phyloP scores from a whole-genome alignment of 2,888 invertebrate species.

The Drosophila infuscata region DNA sequence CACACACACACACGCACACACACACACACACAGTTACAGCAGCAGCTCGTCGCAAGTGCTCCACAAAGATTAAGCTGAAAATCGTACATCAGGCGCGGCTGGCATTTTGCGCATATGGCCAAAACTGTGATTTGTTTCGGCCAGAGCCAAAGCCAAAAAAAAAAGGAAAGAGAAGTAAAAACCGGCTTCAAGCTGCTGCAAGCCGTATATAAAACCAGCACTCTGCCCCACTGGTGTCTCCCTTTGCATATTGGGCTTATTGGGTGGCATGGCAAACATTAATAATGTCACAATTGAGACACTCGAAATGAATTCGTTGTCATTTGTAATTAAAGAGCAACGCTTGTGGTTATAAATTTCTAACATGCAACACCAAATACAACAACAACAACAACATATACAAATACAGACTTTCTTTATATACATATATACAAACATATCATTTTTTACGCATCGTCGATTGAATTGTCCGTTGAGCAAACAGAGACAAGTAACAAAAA shows the following conservation, averaged over 20 bases:
- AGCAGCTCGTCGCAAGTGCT: constrained; percentile 62
- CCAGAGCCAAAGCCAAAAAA: constrained; percentile 29
- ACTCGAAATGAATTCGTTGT: constrained; percentile 83
- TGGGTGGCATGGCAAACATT: constrained; percentile 83
- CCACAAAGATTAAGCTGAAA: constrained; percentile 76
- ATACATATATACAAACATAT: constrained; percentile 13
- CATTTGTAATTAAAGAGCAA: constrained; percentile 82
- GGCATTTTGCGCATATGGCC: constrained; percentile 67
- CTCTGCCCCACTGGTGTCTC: neutral
- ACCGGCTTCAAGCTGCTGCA: constrained; percentile 56
- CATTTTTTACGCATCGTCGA: constrained; percentile 54
- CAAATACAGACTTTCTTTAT: constrained; percentile 58
- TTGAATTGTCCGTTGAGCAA: constrained; percentile 72
- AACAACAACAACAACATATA: constrained; percentile 17
- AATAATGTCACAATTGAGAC: constrained; percentile 83
- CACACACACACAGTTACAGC: constrained; percentile 11
- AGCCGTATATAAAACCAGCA: constrained; percentile 31
- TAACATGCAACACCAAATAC: constrained; percentile 46
- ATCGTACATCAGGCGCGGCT: constrained; percentile 74
- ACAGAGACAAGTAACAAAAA: constrained; percentile 48
- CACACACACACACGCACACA: constrained; percentile 30
- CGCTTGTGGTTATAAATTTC: constrained; percentile 76
- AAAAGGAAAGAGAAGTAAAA: constrained; percentile 21
- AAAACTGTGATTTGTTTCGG: constrained; percentile 77
- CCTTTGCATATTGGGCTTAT: constrained; percentile 48